Evolutionary conservation across 2,888 invertebrate species (phyloP).

Genomic region (Agonopterix heracliana): DNA sequence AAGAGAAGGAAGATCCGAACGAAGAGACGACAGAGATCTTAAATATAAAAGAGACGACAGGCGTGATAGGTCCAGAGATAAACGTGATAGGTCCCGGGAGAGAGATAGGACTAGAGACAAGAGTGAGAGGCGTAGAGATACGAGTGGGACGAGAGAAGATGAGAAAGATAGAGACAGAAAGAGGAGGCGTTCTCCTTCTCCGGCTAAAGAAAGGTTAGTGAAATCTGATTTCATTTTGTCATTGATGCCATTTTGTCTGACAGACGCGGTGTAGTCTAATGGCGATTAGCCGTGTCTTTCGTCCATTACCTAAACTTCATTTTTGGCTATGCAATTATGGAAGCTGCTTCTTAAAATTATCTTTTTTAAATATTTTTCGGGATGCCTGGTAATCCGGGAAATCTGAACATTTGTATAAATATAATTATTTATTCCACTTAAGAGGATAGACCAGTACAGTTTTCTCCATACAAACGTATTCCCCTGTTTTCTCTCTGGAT

Average conservation of each 20-base stretch:
- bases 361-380: too few species aligned
- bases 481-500: too few species aligned
- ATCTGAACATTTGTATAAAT: too few species aligned
- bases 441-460: too few species aligned
- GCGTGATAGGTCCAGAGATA: constrained; percentile 16
- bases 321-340: too few species aligned
- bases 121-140: constrained; percentile 18
- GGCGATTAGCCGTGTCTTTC: too few species aligned
- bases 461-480: too few species aligned
- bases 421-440: too few species aligned
- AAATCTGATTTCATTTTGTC: background rate
- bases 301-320: too few species aligned
- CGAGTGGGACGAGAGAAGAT: constrained; percentile 18
- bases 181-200: constrained; percentile 39
- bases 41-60: constrained; percentile 10
- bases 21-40: constrained; percentile 5
- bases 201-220: constrained; percentile 28
- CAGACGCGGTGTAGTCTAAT: too few species aligned
- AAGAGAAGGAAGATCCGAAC: background rate
- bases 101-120: constrained; percentile 13
- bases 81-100: constrained; percentile 15
- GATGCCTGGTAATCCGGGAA: too few species aligned
- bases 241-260: background rate
- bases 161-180: constrained; percentile 22
- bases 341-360: too few species aligned